Evolutionary conservation across 2,888 invertebrate species (phyloP), one percentile per base, ranked within the genome.

Genomic region (Thyatira batis): DNA sequence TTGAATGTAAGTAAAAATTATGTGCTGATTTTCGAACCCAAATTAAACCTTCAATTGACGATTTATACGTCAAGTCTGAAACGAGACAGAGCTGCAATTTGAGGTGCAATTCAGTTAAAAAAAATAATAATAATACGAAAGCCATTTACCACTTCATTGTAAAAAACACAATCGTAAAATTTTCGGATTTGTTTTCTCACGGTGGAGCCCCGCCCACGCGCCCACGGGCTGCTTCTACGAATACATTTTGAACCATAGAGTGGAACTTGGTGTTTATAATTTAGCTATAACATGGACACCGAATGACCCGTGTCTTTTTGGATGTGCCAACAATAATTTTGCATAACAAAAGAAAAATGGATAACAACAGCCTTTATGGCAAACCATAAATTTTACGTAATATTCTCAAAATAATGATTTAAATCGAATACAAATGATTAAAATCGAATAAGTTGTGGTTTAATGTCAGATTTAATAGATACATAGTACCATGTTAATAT

Each of bases 151-250:
- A 65, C 73, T 72, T 72, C 69, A 68, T 68, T 71, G 69, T 78
- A 74, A 76, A 23, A 80, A 61, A 75, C 66, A 71, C 73, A 74
- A 76, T 73, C 74, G 72, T 80, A 82, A 78, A 78, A 73, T 78
- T 83, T 83, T 79, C 66, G 80, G 76, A 78, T 83, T 76, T 78
- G 78, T 83, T 84, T 90, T 91, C 91, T 85, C 91, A 90, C 91
- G 89, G 78, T 80, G 61, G 61, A 63, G 61, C 73, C 59, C 73
- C 84, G 76, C 83, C 83, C 79, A 85, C 89, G 80, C 87, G 17
- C 17, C 85, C 80, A 84, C 82, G 68, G 64, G 50, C 53, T 64
- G 68, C 68, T 89, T 89, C 87, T 83, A 79, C 79, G 85, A 88
- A 90, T 78, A 84, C 84, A 80, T 85, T 85, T 82, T 67, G 73